These are phyloP conservation scores for Arizona elegans DNA, from an alignment of 2,113 vertebrate species.

Conservation along the genomic window DNA sequence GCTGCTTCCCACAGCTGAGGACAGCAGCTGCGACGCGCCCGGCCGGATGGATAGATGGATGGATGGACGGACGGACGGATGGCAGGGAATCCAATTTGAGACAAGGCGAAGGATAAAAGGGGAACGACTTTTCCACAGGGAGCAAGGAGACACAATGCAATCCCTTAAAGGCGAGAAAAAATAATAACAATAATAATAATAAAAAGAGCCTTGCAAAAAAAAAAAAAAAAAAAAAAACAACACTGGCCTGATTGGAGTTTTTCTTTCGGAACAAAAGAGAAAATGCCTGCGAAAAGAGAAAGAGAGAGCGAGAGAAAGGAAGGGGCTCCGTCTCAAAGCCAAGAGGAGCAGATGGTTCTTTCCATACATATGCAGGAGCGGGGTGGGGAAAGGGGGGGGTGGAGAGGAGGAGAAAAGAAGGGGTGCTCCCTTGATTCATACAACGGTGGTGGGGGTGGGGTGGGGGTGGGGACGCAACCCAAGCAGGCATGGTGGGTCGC, in stretches of 20 bases:
- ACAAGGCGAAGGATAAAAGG: constrained; percentile 62
- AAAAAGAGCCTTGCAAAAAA: neutral
- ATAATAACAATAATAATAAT: too few relatives aligned
- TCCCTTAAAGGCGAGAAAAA: constrained; percentile 52
- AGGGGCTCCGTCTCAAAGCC: constrained; percentile 69
- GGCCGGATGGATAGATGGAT: neutral
- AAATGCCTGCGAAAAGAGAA: constrained; percentile 68
- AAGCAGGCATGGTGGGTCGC: constrained; percentile 66
- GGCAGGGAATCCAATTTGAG: constrained; percentile 78
- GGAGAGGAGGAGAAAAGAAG: constrained; percentile 38
- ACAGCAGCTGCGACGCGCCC: constrained; percentile 74
- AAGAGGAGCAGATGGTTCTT: constrained; percentile 77
- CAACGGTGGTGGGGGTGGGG: constrained; percentile 20
- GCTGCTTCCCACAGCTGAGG: constrained; percentile 70
- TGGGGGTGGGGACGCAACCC: constrained; percentile 63
- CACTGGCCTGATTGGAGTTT: constrained; percentile 70
- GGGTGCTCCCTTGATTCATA: constrained; percentile 70
- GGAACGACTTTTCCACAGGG: constrained; percentile 70
- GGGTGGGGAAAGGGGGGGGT: constrained; percentile 23
- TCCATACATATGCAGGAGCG: constrained; percentile 16
- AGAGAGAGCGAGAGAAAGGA: neutral
- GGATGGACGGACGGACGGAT: constrained; percentile 33
- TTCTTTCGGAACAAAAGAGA: constrained; percentile 71
- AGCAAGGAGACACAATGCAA: constrained; percentile 71
- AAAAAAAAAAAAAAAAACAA: constrained; percentile 32